Percentiles rank a stretch among this genome's conserved stretches.
These are phyloP conservation scores for Tamandua tetradactyla DNA, from an alignment of 2,797 vertebrate genomes.

Conservation along the genomic window DNA sequence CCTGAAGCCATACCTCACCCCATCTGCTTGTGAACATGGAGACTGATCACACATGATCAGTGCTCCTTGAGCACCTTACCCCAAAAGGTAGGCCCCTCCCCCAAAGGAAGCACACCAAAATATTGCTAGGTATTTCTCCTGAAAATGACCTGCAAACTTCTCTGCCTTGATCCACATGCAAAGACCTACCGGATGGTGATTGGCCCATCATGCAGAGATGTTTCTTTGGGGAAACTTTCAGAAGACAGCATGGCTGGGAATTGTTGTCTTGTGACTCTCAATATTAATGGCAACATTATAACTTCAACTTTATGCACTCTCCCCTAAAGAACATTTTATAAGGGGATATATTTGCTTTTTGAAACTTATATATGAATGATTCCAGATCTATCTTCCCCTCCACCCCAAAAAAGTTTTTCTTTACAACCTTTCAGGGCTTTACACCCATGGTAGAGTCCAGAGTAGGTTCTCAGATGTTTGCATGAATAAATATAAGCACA, in stretches of 20 bases:
- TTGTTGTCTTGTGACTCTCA: background rate
- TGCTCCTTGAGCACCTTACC: background rate
- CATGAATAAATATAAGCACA: background rate
- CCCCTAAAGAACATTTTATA: background rate
- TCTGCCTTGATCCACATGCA: background rate
- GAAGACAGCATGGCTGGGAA: background rate
- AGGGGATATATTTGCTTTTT: background rate
- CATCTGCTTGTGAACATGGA: background rate
- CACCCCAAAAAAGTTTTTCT: background rate
- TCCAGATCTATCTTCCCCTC: background rate
- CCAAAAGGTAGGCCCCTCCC: background rate
- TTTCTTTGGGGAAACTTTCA: background rate
- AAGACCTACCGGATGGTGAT: background rate
- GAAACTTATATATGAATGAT: background rate
- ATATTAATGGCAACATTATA: background rate
- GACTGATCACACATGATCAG: background rate
- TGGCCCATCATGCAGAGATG: rapidly evolving
- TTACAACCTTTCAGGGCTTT: background rate
- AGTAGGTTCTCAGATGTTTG: background rate
- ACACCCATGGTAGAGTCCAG: background rate
- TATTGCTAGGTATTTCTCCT: background rate
- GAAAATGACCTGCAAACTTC: background rate
- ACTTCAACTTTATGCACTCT: background rate
- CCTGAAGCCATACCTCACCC: background rate
- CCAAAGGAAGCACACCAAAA: background rate